phyloP scores from a whole-genome alignment of 2,797 vertebrate species.

The Onychomys torridus region DNA sequence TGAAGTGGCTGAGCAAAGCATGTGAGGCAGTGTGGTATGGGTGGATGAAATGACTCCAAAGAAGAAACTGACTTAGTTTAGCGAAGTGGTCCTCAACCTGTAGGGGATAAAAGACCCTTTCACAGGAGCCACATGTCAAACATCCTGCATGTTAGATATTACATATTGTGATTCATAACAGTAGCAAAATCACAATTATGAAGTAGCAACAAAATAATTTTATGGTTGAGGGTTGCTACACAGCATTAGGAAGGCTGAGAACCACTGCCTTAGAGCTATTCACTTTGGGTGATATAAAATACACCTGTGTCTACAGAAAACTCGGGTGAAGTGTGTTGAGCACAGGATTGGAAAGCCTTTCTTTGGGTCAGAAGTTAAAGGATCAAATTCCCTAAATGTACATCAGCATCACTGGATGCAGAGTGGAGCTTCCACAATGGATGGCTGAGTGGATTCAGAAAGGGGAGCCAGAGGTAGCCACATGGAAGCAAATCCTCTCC shows the following conservation, averaged over 20 bases:
- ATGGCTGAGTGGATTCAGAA: too few species aligned
- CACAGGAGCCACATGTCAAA: too few species aligned
- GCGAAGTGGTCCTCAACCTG: neutral
- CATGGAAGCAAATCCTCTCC: neutral
- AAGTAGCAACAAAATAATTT: neutral
- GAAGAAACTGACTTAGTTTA: neutral
- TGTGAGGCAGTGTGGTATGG: neutral
- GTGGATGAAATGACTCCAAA: neutral
- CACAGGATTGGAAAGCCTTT: neutral
- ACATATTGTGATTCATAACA: neutral
- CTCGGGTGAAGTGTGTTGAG: neutral
- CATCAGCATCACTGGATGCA: neutral
- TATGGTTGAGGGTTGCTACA: neutral
- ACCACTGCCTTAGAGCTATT: neutral
- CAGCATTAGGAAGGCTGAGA: neutral
- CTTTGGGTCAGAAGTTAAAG: constrained; percentile 10
- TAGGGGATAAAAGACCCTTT: neutral
- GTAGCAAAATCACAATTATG: neutral
- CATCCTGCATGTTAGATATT: neutral
- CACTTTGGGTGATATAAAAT: neutral
- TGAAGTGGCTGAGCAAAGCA: neutral
- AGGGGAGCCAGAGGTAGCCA: neutral
- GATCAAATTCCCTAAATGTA: neutral
- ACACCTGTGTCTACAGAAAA: neutral
- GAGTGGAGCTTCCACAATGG: neutral